Conservation (phyloP, 2,888 invertebrate species). For the Suillia variegata region DNA sequence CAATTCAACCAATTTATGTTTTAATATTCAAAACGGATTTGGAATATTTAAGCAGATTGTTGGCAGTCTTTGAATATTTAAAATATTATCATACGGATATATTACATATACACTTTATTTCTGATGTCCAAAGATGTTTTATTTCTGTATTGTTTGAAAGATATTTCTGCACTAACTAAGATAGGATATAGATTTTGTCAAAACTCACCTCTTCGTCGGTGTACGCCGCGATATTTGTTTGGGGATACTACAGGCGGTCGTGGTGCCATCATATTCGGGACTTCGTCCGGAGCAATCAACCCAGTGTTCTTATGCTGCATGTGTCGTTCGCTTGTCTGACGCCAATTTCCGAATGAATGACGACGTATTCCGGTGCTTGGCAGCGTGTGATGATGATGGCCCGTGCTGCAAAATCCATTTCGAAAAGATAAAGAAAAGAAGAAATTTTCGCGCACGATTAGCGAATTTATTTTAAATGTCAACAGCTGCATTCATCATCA, state of each 20-base stretch:
- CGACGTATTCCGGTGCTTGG: conserved; percentile 53
- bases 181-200: no score
- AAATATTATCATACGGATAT: no score
- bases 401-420: conserved; percentile 40
- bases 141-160: no score
- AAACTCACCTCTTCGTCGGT: conserved; percentile 56
- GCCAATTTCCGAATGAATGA: conserved; percentile 60
- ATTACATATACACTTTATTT: no score
- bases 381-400: conserved; percentile 53
- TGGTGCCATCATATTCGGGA: conserved; percentile 60
- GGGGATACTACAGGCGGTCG: conserved; percentile 56
- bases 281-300: conserved; percentile 58
- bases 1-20: conserved; percentile 18
- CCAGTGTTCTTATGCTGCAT: conserved; percentile 36
- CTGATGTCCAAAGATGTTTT: no score
- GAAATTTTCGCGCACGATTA: conserved; percentile 43
- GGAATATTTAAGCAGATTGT: conserved; percentile 10
- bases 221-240: conserved; percentile 54
- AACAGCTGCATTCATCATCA: conserved; percentile 47
- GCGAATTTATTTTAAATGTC: conserved; percentile 43
- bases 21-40: conserved; percentile 11
- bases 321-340: conserved; percentile 42
- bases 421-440: conserved; percentile 6
- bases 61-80: no score
- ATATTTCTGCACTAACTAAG: no score